Evolutionary conservation across 2,797 vertebrate genomes (phyloP).

Genomic region (Oryzias dopingdopingensis): DNA sequence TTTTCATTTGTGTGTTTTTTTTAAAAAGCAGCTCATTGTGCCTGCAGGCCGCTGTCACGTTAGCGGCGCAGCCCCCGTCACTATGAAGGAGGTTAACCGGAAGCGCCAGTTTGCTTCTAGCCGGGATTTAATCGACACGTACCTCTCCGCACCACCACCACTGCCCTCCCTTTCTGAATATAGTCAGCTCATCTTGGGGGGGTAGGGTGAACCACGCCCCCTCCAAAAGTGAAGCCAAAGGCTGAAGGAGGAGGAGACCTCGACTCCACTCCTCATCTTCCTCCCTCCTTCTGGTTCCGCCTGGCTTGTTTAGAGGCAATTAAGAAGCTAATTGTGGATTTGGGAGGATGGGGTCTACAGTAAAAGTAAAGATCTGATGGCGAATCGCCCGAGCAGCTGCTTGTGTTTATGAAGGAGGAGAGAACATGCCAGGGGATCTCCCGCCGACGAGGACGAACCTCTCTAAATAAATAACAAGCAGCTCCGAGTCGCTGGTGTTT

Average conservation of each 20-base stretch:
- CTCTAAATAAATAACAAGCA: conserved; percentile 73
- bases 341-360: conserved; percentile 76
- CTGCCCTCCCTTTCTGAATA: conserved; percentile 49
- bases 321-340: conserved; percentile 81
- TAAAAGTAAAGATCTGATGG: conserved; percentile 79
- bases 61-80: conserved; percentile 45
- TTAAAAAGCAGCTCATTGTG: conserved; percentile 4
- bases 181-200: conserved; percentile 61
- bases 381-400: conserved; percentile 82
- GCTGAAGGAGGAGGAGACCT: conserved; percentile 40
- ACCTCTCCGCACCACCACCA: conserved; percentile 41
- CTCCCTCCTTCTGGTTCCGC: conserved; percentile 67
- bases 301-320: conserved; percentile 81
- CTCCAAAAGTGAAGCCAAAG: conserved; percentile 46
- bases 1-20: too few species aligned
- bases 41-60: conserved; percentile 44
- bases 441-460: conserved; percentile 49
- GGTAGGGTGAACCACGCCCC: conserved; percentile 44
- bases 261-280: conserved; percentile 48
- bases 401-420: conserved; percentile 77
- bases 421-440: conserved; percentile 62
- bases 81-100: conserved; percentile 67
- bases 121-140: conserved; percentile 68
- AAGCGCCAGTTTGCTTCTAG: conserved; percentile 53
- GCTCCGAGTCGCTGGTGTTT: conserved; percentile 56